Conservation (phyloP, 2,113 vertebrate species). For the Hydrolagus affinis region DNA sequence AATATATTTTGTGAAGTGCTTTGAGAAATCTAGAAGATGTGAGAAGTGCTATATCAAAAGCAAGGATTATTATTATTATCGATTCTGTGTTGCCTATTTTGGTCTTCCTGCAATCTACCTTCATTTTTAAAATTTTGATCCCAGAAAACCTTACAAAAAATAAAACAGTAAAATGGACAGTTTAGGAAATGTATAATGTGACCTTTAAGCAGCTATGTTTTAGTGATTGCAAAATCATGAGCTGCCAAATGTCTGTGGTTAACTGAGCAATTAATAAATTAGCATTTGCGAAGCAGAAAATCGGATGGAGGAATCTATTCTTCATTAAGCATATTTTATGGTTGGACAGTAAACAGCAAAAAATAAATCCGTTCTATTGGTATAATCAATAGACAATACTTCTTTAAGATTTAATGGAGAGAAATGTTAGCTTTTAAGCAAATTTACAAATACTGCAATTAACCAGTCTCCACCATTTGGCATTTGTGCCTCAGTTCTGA, state of each 20-base stretch:
- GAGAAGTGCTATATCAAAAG: too few species aligned
- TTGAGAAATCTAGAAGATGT: too few species aligned
- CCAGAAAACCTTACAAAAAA: background rate
- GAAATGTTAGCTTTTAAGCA: background rate
- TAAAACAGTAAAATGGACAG: background rate
- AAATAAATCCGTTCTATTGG: background rate
- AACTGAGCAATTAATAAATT: background rate
- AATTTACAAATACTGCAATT: background rate
- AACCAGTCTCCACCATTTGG: background rate
- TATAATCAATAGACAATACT: background rate
- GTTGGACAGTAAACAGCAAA: background rate
- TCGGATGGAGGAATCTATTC: slow-evolving; percentile 5
- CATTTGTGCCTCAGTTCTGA: background rate
- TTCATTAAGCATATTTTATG: slow-evolving; percentile 1
- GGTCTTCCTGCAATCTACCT: background rate
- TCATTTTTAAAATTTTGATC: background rate
- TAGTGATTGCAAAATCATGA: background rate
- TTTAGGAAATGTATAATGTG: background rate
- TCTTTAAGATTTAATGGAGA: background rate
- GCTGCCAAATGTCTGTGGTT: background rate
- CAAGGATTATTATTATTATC: too few species aligned
- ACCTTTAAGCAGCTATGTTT: background rate
- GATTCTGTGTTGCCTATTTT: background rate
- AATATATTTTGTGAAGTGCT: too few species aligned
- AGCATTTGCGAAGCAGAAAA: background rate